Conservation (phyloP, 2,113 vertebrate genomes). For the Ceuthmochares aereus region DNA sequence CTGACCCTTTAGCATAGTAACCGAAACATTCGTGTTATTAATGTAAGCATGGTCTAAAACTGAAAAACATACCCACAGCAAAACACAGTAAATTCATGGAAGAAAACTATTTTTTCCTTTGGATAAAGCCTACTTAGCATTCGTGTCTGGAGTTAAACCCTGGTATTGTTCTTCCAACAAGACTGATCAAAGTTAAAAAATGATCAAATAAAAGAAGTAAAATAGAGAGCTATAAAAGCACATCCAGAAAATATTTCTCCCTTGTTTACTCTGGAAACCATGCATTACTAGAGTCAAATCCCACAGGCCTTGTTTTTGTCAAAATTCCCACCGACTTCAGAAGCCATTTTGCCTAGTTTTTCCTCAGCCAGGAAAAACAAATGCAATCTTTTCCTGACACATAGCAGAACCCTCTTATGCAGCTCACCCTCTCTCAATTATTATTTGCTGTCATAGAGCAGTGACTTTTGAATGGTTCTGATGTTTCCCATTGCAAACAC, state of each 20-base stretch:
- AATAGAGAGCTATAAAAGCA: background rate
- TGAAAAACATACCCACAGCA: background rate
- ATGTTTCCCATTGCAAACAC: constrained; percentile 32
- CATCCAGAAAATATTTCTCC: background rate
- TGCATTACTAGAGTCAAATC: background rate
- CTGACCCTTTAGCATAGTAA: constrained; percentile 22
- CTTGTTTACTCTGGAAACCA: background rate
- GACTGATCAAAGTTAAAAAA: background rate
- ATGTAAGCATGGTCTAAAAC: background rate
- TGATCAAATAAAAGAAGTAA: background rate
- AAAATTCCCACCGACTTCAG: background rate
- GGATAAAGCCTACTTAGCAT: background rate
- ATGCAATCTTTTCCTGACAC: background rate
- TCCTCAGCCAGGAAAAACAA: background rate
- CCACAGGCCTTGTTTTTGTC: background rate
- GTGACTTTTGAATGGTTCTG: background rate
- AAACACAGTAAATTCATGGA: background rate
- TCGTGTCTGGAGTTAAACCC: background rate
- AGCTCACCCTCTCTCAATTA: background rate
- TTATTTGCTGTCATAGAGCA: background rate
- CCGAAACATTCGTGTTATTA: background rate
- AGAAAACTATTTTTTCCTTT: background rate
- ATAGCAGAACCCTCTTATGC: background rate
- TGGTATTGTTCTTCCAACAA: background rate
- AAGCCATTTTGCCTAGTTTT: background rate